phyloP scores from a whole-genome alignment of 2,113 vertebrate species.

The Pelmatolapia mariae region DNA sequence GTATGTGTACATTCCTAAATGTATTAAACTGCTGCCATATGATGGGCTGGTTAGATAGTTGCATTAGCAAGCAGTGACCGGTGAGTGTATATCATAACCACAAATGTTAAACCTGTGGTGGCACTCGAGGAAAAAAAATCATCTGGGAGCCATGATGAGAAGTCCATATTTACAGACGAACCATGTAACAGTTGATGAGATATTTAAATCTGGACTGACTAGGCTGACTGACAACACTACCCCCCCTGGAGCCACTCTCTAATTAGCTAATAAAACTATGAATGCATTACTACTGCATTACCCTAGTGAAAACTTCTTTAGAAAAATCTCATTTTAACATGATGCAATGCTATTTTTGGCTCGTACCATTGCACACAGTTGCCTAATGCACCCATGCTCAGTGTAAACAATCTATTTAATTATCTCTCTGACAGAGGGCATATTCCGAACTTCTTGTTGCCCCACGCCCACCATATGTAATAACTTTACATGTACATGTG shows the following conservation, averaged over 20 bases:
- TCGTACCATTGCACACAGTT: neutral
- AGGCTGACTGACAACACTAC: neutral
- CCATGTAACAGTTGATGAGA: neutral
- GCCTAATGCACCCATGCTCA: neutral
- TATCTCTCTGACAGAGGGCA: neutral
- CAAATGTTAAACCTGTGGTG: neutral
- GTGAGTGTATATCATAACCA: neutral
- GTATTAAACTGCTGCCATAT: neutral
- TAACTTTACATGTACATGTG: neutral
- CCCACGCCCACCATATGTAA: neutral
- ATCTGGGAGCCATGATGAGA: neutral
- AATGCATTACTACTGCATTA: neutral
- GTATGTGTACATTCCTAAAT: neutral
- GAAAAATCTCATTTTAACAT: neutral
- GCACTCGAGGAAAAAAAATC: neutral
- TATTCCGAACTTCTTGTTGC: neutral
- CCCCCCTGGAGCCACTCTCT: neutral
- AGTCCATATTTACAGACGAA: neutral
- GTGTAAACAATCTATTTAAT: neutral
- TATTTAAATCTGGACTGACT: neutral
- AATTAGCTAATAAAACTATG: neutral
- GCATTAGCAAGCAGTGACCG: neutral
- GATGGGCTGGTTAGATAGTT: neutral
- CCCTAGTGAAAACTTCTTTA: neutral
- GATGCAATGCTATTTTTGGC: neutral